Conservation (phyloP, 2,888 invertebrate genomes). For the Eulithis testata region DNA sequence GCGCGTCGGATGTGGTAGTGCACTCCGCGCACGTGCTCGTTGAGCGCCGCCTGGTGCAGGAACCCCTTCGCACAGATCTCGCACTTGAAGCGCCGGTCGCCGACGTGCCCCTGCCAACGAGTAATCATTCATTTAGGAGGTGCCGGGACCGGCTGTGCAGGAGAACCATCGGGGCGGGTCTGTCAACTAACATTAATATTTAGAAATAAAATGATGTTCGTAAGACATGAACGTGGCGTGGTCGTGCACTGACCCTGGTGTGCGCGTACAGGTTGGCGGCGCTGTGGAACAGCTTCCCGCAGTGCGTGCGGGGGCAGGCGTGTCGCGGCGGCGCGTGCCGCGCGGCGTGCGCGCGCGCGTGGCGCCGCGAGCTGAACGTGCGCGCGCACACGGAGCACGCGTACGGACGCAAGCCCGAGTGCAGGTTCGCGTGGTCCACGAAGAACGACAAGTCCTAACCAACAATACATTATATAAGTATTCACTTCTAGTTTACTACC, state of each 20-base stretch:
- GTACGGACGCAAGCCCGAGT: slow-evolving; percentile 18
- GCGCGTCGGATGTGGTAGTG: slow-evolving; percentile 33
- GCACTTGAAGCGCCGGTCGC: slow-evolving; percentile 32
- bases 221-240: too few relatives aligned
- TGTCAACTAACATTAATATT: too few relatives aligned
- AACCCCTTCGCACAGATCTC: slow-evolving; percentile 30
- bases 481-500: too few relatives aligned
- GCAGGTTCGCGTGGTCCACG: slow-evolving; percentile 22
- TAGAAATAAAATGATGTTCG: too few relatives aligned
- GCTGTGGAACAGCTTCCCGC: slow-evolving; percentile 26
- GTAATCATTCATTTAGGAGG: too few relatives aligned
- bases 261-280: neutral
- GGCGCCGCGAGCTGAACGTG: neutral
- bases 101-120: slow-evolving; percentile 10
- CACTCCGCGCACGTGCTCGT: slow-evolving; percentile 28
- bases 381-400: slow-evolving; percentile 7
- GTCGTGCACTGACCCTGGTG: too few relatives aligned
- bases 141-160: too few relatives aligned
- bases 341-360: slow-evolving; percentile 11
- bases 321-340: slow-evolving; percentile 14
- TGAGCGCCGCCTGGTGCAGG: slow-evolving; percentile 26
- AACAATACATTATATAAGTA: neutral
- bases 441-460: slow-evolving; percentile 19
- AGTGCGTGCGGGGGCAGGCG: slow-evolving; percentile 7
- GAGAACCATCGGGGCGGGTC: too few relatives aligned